These are phyloP conservation scores for Aphis gossypii DNA, from an alignment of 1,140 invertebrate species.

Conservation along the genomic window DNA sequence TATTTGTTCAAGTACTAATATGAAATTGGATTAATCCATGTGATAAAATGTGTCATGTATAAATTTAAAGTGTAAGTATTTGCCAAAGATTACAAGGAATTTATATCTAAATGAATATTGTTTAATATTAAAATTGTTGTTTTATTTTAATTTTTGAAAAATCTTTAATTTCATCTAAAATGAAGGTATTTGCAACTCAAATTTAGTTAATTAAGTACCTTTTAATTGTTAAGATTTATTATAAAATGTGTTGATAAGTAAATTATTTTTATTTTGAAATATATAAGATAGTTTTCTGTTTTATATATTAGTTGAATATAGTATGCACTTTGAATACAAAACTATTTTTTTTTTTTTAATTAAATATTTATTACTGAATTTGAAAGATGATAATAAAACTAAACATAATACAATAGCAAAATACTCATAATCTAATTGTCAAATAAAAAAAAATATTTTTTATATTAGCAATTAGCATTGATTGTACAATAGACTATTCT, in stretches of 20 bases:
- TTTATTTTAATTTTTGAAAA: background rate
- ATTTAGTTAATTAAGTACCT: background rate
- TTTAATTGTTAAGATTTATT: background rate
- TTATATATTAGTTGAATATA: background rate
- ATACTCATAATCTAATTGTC: background rate
- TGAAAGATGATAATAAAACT: background rate
- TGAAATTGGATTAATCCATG: background rate
- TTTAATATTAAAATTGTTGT: background rate
- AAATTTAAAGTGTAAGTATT: background rate
- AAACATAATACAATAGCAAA: background rate
- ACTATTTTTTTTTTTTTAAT: background rate
- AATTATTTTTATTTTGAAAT: background rate
- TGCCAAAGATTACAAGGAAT: background rate
- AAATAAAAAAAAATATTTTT: background rate
- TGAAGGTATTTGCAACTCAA: background rate
- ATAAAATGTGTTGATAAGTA: background rate
- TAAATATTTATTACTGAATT: background rate
- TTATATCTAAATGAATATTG: background rate
- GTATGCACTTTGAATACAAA: background rate
- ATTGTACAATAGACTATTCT: too few relatives aligned
- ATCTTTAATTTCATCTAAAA: background rate
- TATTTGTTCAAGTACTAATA: background rate
- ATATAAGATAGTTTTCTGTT: background rate
- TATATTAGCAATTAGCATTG: background rate
- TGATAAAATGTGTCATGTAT: background rate